A percentile compares a stretch with the other conserved stretches of the same genome.
Evolutionary conservation across 2,888 invertebrate genomes (phyloP).

Genomic region (Metopia argyrocephala): DNA sequence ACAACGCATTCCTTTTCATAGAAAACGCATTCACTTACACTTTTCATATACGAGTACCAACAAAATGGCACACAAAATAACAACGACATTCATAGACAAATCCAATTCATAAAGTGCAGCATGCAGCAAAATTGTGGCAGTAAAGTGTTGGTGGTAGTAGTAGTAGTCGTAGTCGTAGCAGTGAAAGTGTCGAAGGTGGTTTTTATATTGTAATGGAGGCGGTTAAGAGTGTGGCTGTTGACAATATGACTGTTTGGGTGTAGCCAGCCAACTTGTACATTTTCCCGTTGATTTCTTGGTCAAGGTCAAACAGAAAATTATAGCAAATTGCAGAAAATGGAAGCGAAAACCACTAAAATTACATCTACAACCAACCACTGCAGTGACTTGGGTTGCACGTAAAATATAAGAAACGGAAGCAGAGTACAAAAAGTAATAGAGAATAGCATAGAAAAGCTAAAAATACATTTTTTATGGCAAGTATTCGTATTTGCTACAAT

Average conservation of each 20-base stretch:
- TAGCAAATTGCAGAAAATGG: conserved; percentile 38
- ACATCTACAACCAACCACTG: conserved; percentile 8
- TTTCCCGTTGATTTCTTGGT: conserved; percentile 62
- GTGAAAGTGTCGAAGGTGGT: background rate
- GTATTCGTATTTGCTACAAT: background rate
- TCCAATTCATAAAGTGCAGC: conserved; percentile 8
- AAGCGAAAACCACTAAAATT: too few species aligned
- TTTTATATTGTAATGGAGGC: background rate
- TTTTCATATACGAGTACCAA: conserved; percentile 16
- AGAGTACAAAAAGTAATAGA: background rate
- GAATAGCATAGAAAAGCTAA: background rate
- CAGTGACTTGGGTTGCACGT: background rate
- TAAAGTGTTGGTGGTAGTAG: background rate
- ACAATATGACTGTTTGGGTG: background rate
- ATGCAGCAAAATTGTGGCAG: conserved; percentile 1
- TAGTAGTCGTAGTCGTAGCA: background rate
- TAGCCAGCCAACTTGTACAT: conserved; percentile 27
- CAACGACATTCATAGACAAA: background rate
- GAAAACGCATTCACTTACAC: conserved; percentile 21
- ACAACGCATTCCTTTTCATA: conserved; percentile 19
- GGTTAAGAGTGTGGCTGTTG: background rate
- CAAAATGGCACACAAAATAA: background rate
- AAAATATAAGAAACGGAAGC: background rate
- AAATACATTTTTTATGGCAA: background rate
- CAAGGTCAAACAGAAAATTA: conserved; percentile 59